Conservation (phyloP, 1,140 invertebrate genomes). For the Dinothrombium tinctorium region DNA sequence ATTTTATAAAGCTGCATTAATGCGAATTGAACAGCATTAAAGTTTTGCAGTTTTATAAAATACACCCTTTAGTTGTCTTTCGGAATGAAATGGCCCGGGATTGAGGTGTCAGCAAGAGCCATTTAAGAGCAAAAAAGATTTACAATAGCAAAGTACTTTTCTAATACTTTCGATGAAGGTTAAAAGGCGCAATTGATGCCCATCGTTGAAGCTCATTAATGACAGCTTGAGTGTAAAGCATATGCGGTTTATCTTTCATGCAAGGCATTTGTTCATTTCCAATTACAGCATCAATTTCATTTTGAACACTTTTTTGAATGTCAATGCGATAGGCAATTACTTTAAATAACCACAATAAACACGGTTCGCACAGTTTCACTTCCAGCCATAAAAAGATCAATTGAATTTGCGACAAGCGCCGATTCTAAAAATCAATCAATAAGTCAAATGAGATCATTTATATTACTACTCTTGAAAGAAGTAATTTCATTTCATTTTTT, state of each 20-base stretch:
- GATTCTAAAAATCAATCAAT: constrained; percentile 7
- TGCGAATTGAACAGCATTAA: too few species aligned
- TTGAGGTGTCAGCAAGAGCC: constrained; percentile 5
- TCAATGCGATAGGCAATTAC: constrained; percentile 13
- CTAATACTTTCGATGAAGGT: constrained; percentile 11
- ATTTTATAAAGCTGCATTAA: too few species aligned
- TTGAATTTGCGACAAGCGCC: constrained; percentile 9
- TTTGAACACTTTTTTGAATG: constrained; percentile 14
- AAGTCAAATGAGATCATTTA: too few species aligned
- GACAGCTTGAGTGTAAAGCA: constrained; percentile 16
- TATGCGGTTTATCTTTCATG: constrained; percentile 8
- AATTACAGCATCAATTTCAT: constrained; percentile 16
- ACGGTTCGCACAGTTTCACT: constrained; percentile 16
- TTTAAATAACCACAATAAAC: constrained; percentile 14
- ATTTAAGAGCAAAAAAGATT: too few species aligned
- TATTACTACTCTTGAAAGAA: too few species aligned
- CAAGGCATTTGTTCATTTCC: constrained; percentile 12
- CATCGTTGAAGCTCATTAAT: constrained; percentile 15
- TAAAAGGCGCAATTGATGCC: constrained; percentile 12
- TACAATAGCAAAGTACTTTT: too few species aligned
- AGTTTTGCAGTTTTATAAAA: too few species aligned
- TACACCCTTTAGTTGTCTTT: too few species aligned
- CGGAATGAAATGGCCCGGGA: constrained; percentile 12
- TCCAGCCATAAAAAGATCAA: constrained; percentile 15
- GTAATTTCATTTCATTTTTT: not conserved